These are phyloP conservation scores for Tamias sibiricus DNA, from an alignment of 2,113 vertebrate species.

Conservation along the genomic window DNA sequence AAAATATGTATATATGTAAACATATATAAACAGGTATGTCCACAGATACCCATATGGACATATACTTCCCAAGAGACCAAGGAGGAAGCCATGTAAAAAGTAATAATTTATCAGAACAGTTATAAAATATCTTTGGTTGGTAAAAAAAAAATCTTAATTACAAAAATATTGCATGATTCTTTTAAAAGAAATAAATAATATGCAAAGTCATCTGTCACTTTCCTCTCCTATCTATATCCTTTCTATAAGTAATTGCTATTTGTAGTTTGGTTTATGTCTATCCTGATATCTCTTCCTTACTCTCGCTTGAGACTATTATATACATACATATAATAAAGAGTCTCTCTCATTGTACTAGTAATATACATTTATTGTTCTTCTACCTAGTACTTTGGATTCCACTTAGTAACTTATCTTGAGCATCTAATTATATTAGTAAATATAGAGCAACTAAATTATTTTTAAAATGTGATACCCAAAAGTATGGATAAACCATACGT, in stretches of 20 bases:
- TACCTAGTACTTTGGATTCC: neutral
- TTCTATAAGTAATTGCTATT: neutral
- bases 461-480: neutral
- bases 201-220: neutral
- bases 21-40: neutral
- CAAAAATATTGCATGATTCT: neutral
- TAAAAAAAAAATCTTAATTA: neutral
- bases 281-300: neutral
- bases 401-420: neutral
- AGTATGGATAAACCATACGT: neutral
- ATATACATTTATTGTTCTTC: neutral
- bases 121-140: neutral
- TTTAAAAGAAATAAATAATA: neutral
- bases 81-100: neutral
- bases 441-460: neutral
- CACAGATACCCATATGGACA: neutral
- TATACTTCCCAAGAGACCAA: neutral
- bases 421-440: neutral
- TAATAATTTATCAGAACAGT: neutral
- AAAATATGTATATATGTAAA: neutral
- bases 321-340: neutral
- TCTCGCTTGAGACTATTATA: neutral
- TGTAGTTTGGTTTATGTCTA: neutral
- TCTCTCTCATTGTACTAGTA: neutral
- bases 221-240: neutral